Base-by-base conservation (phyloP, 2,888 invertebrate species). In the Lepidochrysops patricia region DNA sequence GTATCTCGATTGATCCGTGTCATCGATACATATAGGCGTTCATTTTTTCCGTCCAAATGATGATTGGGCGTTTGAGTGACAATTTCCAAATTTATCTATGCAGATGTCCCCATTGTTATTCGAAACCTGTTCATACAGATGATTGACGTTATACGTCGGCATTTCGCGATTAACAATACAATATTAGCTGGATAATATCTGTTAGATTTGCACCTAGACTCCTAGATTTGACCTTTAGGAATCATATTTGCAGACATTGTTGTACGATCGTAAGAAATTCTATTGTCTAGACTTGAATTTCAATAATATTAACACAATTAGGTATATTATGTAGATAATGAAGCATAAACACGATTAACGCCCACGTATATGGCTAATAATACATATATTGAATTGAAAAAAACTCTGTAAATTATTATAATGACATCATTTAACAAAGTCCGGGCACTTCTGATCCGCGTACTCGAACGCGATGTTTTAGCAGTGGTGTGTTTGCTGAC, bases 31-130 rank as follows among this genome's bases (percentile, higher is more conserved):
- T 70, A 72, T 70, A 75, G 72, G 69, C 66, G 64, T 70, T 69
- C 74, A 58, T 75, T 78, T 78, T 78, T 75, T 71, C 67, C 61
- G 52, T 19, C 60, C 62, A 64, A 69, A 68, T 66, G 69, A 64
- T 72, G 71, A 72, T 73, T 72, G 75, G 74, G 70, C 54, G 70
- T 73, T 68, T 79, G 81, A 81, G 79, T 80, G 81, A 83, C 83
- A 80, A 74, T 73, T 75, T 77, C 78, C 78, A 77, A 77, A 72
- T 71, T 75, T 76, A 77, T 80, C 70, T 74, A 75, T 77, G 79
- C 83, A 80, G 75, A 82, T 83, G 81, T 77, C 72, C 72, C 69
- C 72, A 76, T 71, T 74, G 81, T 80, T 84, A 86, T 85, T 84
- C 80, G 83, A 85, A 84, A 82, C 70, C 68, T 71, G 73, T 73